Conservation (phyloP, 2,797 vertebrate genomes). For the Etheostoma perlongum region DNA sequence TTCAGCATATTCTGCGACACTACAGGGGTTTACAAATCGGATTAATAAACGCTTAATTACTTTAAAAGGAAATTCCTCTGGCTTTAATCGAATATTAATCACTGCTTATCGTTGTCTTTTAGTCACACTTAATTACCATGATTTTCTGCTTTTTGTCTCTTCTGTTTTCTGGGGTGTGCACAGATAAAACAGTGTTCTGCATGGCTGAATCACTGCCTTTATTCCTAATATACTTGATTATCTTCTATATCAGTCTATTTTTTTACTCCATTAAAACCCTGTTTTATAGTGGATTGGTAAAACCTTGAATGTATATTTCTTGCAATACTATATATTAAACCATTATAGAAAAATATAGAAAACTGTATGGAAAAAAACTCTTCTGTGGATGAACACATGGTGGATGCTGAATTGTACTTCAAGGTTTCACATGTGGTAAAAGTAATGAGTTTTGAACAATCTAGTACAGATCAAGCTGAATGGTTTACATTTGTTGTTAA, state of each 20-base stretch:
- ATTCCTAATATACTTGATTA: slow-evolving; percentile 63
- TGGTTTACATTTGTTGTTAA: slow-evolving; percentile 34
- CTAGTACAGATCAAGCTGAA: slow-evolving; percentile 31
- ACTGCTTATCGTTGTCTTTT: slow-evolving; percentile 86
- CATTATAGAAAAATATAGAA: slow-evolving; percentile 22
- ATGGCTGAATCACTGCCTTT: slow-evolving; percentile 68
- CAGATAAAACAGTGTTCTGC: slow-evolving; percentile 56
- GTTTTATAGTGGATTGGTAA: slow-evolving; percentile 33
- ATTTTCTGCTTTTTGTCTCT: slow-evolving; percentile 67
- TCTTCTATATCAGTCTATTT: slow-evolving; percentile 42
- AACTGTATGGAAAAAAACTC: slow-evolving; percentile 13
- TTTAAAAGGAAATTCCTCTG: slow-evolving; percentile 86
- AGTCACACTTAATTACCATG: slow-evolving; percentile 85
- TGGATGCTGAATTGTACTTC: slow-evolving; percentile 13
- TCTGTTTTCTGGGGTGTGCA: slow-evolving; percentile 49
- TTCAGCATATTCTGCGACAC: slow-evolving; percentile 82
- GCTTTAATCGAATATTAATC: slow-evolving; percentile 88
- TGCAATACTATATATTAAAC: slow-evolving; percentile 34
- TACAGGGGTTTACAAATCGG: slow-evolving; percentile 86
- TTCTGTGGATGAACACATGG: slow-evolving; percentile 19
- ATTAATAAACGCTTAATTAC: slow-evolving; percentile 88
- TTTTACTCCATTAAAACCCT: slow-evolving; percentile 38
- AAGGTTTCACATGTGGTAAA: slow-evolving; percentile 33
- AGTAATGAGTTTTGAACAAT: slow-evolving; percentile 15
- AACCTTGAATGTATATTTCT: slow-evolving; percentile 54